phyloP scores from a whole-genome alignment of 2,797 vertebrate genomes.

The Gallinago stenura region DNA sequence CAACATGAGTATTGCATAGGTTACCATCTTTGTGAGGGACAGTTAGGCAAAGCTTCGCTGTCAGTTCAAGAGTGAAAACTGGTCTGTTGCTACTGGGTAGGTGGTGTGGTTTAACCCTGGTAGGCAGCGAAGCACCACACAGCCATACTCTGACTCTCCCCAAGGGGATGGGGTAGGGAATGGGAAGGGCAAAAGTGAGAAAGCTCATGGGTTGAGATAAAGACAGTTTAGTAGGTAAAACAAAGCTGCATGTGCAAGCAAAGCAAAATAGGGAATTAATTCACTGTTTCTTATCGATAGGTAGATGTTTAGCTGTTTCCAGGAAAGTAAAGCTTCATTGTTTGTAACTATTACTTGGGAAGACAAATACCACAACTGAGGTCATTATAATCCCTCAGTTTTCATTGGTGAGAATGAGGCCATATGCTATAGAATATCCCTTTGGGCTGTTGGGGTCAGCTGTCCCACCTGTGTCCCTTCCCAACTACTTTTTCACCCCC shows the following conservation, averaged over 20 bases:
- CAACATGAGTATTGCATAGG: neutral
- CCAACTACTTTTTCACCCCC: neutral
- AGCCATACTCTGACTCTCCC: no score
- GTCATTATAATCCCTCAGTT: rapidly evolving
- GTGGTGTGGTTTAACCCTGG: neutral
- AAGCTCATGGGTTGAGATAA: neutral
- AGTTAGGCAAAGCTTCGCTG: neutral
- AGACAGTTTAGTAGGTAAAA: neutral
- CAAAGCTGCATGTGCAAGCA: neutral
- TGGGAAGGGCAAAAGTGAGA: neutral
- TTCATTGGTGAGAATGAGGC: neutral
- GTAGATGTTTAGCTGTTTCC: neutral
- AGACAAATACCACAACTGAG: neutral
- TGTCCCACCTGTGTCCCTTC: neutral
- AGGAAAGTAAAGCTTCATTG: neutral
- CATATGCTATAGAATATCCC: no score
- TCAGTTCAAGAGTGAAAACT: neutral
- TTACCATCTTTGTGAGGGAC: neutral
- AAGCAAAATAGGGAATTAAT: neutral
- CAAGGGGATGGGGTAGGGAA: no score
- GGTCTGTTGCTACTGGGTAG: neutral
- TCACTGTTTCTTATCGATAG: neutral
- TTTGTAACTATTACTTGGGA: neutral
- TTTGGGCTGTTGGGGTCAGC: neutral
- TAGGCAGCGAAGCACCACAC: neutral